phyloP scores from a whole-genome alignment of 92 coral and sea anemone genomes.

The Phenganax stokvisi region DNA sequence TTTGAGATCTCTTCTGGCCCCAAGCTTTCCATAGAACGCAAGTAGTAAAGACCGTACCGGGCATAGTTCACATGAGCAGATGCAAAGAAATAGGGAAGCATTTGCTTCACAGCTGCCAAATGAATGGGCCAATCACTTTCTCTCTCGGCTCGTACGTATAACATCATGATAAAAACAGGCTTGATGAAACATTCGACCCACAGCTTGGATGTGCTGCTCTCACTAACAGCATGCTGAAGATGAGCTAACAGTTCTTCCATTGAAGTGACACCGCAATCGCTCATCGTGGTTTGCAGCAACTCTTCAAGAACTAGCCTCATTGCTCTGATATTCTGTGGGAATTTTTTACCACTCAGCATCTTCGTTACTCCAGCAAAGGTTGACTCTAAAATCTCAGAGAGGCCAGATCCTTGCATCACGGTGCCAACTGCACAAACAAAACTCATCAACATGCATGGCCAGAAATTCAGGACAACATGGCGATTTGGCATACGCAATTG shows the following conservation, averaged over 20 bases:
- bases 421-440: conserved; percentile 54
- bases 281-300: conserved; percentile 43
- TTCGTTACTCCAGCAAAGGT: conserved; percentile 55
- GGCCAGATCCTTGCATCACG: conserved; percentile 61
- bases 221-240: conserved; percentile 45
- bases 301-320: conserved; percentile 52
- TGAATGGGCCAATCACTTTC: conserved; percentile 70
- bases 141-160: conserved; percentile 51
- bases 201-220: conserved; percentile 45
- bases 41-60: conserved; percentile 55
- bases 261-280: neutral
- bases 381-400: conserved; percentile 45
- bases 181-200: conserved; percentile 54
- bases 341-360: conserved; percentile 51
- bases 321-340: conserved; percentile 56
- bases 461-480: too few species aligned
- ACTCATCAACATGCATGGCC: conserved; percentile 40
- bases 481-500: too few species aligned
- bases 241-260: conserved; percentile 35
- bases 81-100: conserved; percentile 59
- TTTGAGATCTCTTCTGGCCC: conserved; percentile 34
- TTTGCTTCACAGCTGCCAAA: conserved; percentile 49
- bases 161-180: conserved; percentile 57
- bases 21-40: conserved; percentile 51
- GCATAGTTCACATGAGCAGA: conserved; percentile 57